Evolutionary conservation across 2,888 invertebrate genomes (phyloP).

Genomic region (Thysanoteuthis rhombus): DNA sequence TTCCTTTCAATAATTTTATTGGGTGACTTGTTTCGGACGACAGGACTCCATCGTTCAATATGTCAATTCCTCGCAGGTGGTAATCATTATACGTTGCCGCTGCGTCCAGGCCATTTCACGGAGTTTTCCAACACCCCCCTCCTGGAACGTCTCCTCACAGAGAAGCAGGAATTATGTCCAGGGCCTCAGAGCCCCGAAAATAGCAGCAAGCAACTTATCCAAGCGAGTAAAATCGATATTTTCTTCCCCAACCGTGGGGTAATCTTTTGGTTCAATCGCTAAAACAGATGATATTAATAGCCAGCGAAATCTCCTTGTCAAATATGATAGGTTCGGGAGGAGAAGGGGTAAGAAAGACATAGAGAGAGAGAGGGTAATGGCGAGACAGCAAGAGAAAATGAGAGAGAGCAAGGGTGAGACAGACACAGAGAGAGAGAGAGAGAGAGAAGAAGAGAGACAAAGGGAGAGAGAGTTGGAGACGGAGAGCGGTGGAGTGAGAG

Average conservation of each 20-base stretch:
- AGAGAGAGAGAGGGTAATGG: too few relatives aligned
- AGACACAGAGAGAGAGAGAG: too few relatives aligned
- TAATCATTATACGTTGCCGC: neutral
- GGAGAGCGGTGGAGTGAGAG: too few relatives aligned
- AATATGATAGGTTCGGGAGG: neutral
- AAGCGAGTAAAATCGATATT: neutral
- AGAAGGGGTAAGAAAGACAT: too few relatives aligned
- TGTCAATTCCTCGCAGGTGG: neutral
- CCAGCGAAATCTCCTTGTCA: neutral
- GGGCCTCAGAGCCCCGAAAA: neutral
- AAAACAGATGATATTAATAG: neutral
- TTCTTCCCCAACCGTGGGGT: neutral
- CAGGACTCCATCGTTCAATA: constrained; percentile 12
- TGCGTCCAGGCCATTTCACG: neutral
- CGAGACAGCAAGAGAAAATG: too few relatives aligned
- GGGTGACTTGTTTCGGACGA: neutral
- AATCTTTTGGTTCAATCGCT: neutral
- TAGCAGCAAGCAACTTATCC: neutral
- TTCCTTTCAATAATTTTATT: neutral
- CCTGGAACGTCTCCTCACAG: neutral
- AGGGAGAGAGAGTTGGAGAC: too few relatives aligned
- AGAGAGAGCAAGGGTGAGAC: too few relatives aligned
- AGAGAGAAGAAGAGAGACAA: too few relatives aligned
- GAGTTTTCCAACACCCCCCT: neutral
- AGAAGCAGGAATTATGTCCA: neutral